Conservation (phyloP, 2,113 vertebrate species). For the Prionailurus bengalensis region DNA sequence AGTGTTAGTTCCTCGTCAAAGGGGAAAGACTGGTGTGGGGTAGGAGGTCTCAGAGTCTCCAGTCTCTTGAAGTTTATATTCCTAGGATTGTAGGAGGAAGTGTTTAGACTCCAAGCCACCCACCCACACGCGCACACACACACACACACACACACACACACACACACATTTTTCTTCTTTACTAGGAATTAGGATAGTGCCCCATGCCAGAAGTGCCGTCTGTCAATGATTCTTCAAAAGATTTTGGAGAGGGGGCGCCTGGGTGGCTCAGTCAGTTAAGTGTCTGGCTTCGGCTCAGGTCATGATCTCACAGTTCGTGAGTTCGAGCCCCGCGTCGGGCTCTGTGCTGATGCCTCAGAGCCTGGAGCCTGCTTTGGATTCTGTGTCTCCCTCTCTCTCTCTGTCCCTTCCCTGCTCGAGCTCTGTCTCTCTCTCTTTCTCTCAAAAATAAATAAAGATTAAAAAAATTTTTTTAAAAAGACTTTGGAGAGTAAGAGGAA, state of each 20-base stretch:
- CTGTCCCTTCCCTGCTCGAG: too few relatives aligned
- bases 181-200: neutral
- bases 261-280: too few relatives aligned
- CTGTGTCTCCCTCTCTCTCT: too few relatives aligned
- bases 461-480: rapidly evolving
- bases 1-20: neutral
- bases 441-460: too few relatives aligned
- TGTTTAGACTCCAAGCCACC: neutral
- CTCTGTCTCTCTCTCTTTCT: too few relatives aligned
- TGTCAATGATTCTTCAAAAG: neutral
- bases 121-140: neutral
- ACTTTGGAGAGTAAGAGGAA: neutral
- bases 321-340: too few relatives aligned
- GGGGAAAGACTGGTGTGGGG: neutral
- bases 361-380: too few relatives aligned
- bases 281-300: too few relatives aligned
- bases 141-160: neutral
- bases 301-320: too few relatives aligned
- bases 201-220: neutral
- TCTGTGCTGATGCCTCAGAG: too few relatives aligned
- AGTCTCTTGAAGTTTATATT: neutral
- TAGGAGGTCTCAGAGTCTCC: neutral
- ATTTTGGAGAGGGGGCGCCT: neutral
- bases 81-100: neutral
- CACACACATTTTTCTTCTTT: neutral